These are phyloP conservation scores for Actinia tenebrosa DNA, from an alignment of 64 coral and sea anemone species.

Conservation along the genomic window DNA sequence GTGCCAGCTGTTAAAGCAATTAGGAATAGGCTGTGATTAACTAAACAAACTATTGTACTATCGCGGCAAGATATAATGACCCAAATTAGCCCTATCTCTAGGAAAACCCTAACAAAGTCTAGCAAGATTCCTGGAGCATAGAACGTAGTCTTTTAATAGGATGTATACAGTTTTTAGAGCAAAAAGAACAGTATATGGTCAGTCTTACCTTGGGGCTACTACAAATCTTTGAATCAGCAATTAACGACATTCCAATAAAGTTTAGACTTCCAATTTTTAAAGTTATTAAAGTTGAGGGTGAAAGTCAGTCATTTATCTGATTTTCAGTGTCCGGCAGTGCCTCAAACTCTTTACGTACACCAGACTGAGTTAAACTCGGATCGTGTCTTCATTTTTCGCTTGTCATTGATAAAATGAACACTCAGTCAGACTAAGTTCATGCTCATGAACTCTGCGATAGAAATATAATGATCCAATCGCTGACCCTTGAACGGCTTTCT, in stretches of 20 bases:
- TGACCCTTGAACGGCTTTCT: not conserved
- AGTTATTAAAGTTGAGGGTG: no score
- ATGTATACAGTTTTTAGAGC: no score
- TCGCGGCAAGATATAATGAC: constrained; percentile 12
- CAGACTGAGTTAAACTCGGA: not conserved
- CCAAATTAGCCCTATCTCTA: constrained; percentile 20
- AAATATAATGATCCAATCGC: not conserved
- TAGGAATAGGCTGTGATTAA: constrained; percentile 10
- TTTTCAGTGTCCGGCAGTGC: no score
- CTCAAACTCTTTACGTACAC: not conserved
- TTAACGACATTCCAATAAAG: no score
- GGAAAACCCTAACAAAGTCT: not conserved
- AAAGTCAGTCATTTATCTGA: no score
- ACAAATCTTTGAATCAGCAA: no score
- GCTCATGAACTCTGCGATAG: not conserved
- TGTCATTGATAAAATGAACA: not conserved
- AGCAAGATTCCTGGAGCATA: not conserved
- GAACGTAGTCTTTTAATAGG: no score
- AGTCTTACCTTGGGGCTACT: no score
- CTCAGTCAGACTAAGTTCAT: not conserved
- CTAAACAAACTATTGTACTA: constrained; percentile 29
- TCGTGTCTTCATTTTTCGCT: not conserved
- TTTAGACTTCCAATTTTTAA: no score
- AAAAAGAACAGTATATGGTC: no score
- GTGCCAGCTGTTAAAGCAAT: constrained; percentile 30